A percentile compares a stretch with the other conserved stretches of the same genome.
phyloP scores from a whole-genome alignment of 2,888 invertebrate genomes.

The Rhimphoctona megacephalus region DNA sequence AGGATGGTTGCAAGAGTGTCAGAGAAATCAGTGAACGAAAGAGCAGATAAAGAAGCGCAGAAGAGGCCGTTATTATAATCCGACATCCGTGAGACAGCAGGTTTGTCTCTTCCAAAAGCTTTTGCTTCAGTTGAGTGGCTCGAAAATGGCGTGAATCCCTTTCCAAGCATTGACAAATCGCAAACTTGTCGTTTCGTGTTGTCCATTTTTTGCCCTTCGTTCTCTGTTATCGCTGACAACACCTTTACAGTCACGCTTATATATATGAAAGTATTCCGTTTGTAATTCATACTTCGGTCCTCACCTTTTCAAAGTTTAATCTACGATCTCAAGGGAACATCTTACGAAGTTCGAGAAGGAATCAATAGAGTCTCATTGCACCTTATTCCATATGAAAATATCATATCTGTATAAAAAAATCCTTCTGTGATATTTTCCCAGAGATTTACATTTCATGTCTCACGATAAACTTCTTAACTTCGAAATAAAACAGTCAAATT shows the following conservation, averaged over 20 bases:
- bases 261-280: not conserved
- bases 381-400: not conserved
- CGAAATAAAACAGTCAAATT: not conserved
- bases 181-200: conserved; percentile 31
- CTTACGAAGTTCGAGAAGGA: not conserved
- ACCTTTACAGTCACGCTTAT: conserved; percentile 10
- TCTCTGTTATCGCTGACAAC: conserved; percentile 29
- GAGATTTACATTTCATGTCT: not conserved
- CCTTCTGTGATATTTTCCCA: too few species aligned
- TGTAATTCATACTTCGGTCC: not conserved
- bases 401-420: not conserved
- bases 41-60: conserved; percentile 24
- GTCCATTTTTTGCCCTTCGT: conserved; percentile 3
- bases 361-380: conserved; percentile 8
- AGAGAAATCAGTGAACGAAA: conserved; percentile 30
- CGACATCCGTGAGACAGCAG: conserved; percentile 73
- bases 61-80: conserved; percentile 72
- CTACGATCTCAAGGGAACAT: not conserved
- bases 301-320: not conserved
- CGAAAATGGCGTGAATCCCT: conserved; percentile 72
- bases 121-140: conserved; percentile 69
- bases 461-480: not conserved
- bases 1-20: conserved; percentile 20
- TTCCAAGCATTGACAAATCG: conserved; percentile 68
- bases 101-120: conserved; percentile 60